phyloP scores from a whole-genome alignment of 2,113 vertebrate genomes.

The Halcyon senegalensis region DNA sequence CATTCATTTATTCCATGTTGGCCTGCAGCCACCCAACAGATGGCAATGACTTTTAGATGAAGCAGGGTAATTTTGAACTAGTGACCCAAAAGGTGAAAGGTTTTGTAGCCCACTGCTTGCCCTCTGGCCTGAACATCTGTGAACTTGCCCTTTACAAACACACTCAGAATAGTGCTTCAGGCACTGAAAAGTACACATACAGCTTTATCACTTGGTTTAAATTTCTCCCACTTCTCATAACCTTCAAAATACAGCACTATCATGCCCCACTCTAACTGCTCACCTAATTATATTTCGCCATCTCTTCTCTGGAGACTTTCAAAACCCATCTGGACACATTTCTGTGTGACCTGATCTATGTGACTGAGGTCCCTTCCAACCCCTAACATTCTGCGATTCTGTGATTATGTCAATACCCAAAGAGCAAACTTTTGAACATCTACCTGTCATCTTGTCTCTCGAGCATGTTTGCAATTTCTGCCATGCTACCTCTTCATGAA shows the following conservation, averaged over 20 bases:
- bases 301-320: no score
- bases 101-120: conserved; percentile 9
- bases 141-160: conserved; percentile 14
- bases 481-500: not conserved
- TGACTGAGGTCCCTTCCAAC: no score
- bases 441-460: not conserved
- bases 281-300: not conserved
- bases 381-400: no score
- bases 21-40: conserved; percentile 52
- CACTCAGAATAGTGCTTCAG: not conserved
- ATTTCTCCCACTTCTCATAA: not conserved
- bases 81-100: conserved; percentile 45
- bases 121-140: conserved; percentile 47
- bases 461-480: not conserved
- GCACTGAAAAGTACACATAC: not conserved
- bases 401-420: not conserved
- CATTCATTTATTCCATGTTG: not conserved
- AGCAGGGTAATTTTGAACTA: conserved; percentile 9
- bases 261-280: not conserved
- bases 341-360: no score
- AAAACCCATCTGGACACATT: no score
- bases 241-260: not conserved
- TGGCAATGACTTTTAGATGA: conserved; percentile 51
- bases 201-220: not conserved
- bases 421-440: not conserved